Base-by-base conservation (phyloP, 1,140 invertebrate species). In the Diuraphis noxia region DNA sequence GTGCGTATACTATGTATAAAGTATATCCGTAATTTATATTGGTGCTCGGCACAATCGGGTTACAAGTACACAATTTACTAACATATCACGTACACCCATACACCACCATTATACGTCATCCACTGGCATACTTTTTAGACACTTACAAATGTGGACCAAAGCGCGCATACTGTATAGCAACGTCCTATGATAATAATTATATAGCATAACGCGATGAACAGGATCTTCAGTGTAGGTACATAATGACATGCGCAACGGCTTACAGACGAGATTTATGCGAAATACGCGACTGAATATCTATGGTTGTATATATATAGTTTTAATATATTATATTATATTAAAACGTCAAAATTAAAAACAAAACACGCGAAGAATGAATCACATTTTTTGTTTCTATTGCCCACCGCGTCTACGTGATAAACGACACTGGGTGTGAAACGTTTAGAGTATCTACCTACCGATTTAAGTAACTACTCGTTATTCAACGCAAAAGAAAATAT, bases 51-150 rank as follows among this genome's bases (percentile, higher is more conserved):
- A 25, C 88, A 46, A 90, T 90, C 88, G 40, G n/a, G 56, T 46
- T 90, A 90, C 88, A 90, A 90, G 88, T 90, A 49, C 72, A 90
- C 88, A 89, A 79, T 89, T 89, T 79, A 43, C 88, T 43, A 79
- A 77, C 88, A 46, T 49, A 46, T 90, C 88, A 90, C 88, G 88
- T 90, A 90, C 88, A 25, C 41, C 63, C 88, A 46, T 89, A 89
- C 36, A 89, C 38, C 56, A 89, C 40, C 34, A 46, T 46, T n/a
- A 77, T 88, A 88, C 34, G 88, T 89, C 88, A 41, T 89, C 88
- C 88, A 36, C 40, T 89, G 88, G 88, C 88, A 46, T 90, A 90
- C 40, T 90, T 90, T 90, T 90, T 79, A 7, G 88, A 90, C 88
- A 79, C 88, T 9, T 79, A 90, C 63, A 46, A 36, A 89, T 89